Evolutionary conservation across 2,797 vertebrate species (phyloP).

Genomic region (Lepus oiostolus): DNA sequence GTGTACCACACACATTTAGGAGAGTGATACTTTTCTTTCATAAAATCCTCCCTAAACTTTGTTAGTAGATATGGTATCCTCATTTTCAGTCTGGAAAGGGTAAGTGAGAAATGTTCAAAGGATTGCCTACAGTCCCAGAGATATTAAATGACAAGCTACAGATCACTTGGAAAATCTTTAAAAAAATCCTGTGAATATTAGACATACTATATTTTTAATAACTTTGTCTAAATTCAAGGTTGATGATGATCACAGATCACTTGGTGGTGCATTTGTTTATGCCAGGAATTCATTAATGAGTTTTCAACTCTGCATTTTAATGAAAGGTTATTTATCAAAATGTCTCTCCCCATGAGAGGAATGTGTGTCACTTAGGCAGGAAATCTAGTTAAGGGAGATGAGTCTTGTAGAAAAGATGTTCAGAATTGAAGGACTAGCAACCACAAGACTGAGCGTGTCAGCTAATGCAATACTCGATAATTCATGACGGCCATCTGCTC

Average conservation of each 20-base stretch:
- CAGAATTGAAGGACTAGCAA: conserved; percentile 27
- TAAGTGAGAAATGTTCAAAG: not conserved
- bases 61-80: not conserved
- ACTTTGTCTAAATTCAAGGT: conserved; percentile 64
- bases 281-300: conserved; percentile 67
- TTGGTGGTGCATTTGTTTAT: conserved; percentile 68
- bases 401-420: conserved; percentile 65
- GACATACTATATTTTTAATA: conserved; percentile 73
- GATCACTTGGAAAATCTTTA: conserved; percentile 21
- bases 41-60: not conserved
- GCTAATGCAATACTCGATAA: conserved; percentile 50
- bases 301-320: conserved; percentile 74
- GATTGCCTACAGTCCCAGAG: not conserved
- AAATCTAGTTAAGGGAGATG: conserved; percentile 66
- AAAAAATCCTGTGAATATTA: not conserved
- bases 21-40: not conserved
- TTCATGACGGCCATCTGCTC: conserved; percentile 65
- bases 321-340: conserved; percentile 75
- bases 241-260: conserved; percentile 70
- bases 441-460: not conserved
- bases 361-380: conserved; percentile 49
- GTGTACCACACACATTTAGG: not conserved
- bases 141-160: conserved; percentile 38
- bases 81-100: not conserved
- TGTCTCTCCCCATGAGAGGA: conserved; percentile 65